These are phyloP conservation scores for Synergus itoensis DNA, from an alignment of 2,888 invertebrate genomes.

Conservation along the genomic window DNA sequence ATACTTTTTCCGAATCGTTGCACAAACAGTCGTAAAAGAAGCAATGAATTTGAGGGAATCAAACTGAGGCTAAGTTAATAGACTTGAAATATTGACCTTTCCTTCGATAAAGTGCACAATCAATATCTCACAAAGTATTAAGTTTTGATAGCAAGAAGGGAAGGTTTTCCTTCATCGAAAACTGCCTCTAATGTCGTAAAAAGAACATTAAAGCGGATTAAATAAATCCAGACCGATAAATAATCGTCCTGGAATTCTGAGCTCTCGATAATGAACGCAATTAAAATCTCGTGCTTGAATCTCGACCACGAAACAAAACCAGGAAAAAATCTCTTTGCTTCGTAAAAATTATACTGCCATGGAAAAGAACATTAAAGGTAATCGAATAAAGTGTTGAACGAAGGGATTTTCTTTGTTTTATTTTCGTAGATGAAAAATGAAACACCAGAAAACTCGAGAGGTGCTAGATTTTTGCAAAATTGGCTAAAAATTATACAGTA, in stretches of 20 bases:
- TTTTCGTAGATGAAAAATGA: not conserved
- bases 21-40: slow-evolving; percentile 4
- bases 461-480: not conserved
- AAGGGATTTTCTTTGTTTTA: not conserved
- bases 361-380: slow-evolving; percentile 6
- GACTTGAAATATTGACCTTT: slow-evolving; percentile 20
- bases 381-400: slow-evolving; percentile 13
- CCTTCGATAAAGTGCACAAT: slow-evolving; percentile 31
- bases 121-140: slow-evolving; percentile 29
- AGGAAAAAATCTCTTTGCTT: not conserved
- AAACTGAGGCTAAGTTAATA: slow-evolving; percentile 28
- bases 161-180: slow-evolving; percentile 5
- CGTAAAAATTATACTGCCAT: not conserved
- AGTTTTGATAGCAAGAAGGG: slow-evolving; percentile 15
- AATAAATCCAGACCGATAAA: slow-evolving; percentile 24
- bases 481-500: not conserved
- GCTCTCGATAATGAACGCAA: slow-evolving; percentile 22
- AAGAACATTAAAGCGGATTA: slow-evolving; percentile 29
- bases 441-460: not conserved
- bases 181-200: slow-evolving; percentile 1
- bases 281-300: slow-evolving; percentile 10
- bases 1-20: slow-evolving; percentile 5
- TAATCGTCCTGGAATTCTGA: slow-evolving; percentile 11
- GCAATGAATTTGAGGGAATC: slow-evolving; percentile 23
- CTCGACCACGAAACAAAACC: not conserved